Percentiles rank a stretch among this genome's conserved stretches.
Conservation (phyloP, 37 sponge, comb jelly and placozoan genomes). For the Chondrosia reniformis region DNA sequence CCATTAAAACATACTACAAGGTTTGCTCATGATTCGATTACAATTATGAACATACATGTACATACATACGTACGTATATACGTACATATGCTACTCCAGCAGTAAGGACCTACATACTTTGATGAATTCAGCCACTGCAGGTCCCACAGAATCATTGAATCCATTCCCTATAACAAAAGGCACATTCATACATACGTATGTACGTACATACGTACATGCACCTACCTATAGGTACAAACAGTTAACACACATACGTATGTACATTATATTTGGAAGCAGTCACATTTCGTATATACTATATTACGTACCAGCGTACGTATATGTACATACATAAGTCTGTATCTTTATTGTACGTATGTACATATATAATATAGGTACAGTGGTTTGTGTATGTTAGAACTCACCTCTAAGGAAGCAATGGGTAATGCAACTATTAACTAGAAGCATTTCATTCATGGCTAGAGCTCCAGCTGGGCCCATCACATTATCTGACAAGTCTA, state of each 20-base stretch:
- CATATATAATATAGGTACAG: too few species aligned
- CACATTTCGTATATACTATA: constrained; percentile 1
- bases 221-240: not conserved
- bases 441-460: constrained; percentile 52
- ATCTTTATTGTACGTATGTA: not conserved
- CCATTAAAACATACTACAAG: not conserved
- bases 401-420: constrained; percentile 60
- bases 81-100: not conserved
- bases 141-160: constrained; percentile 84
- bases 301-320: not conserved
- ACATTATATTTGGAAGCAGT: not conserved
- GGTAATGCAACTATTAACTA: constrained; percentile 54
- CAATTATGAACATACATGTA: not conserved
- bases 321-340: not conserved
- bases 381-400: too few species aligned
- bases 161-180: constrained; percentile 41
- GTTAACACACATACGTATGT: not conserved
- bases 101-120: constrained; percentile 38
- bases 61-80: not conserved
- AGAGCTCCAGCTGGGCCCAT: constrained; percentile 70
- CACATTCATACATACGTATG: not conserved
- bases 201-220: not conserved
- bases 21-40: not conserved
- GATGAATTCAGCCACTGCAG: constrained; percentile 69
- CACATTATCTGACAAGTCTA: constrained; percentile 80